Base-by-base conservation (phyloP, 2,797 vertebrate genomes). In the Anguilla megastoma region DNA sequence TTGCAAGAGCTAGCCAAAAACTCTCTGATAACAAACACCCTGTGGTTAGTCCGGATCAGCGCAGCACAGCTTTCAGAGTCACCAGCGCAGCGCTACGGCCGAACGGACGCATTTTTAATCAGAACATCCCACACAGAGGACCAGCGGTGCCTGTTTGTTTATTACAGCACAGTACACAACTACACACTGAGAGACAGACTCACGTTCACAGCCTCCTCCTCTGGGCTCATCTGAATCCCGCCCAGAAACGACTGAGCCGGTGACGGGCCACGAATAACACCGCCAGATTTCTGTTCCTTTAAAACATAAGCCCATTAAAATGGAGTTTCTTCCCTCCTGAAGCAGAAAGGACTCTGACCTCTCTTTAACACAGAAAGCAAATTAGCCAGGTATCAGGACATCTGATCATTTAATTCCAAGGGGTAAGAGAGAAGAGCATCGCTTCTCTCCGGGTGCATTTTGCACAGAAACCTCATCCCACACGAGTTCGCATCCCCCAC, bases 101-200 rank as follows among this genome's bases (percentile, higher is more conserved):
- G 7, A 82, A 82, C 24, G 45, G 79, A 24, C 0, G 3, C 18
- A 50, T 48, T 50, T 9, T 50, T 8, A 48, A 82, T 82, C 24
- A 8, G 45, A 82, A 82, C 10, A n/a, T 12, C 45, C 41, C 41
- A 50, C 41, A 82, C 41, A 48, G 6, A 82, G 18, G 21, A 6
- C 79, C 79, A 82, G 79, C 45, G n/a, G 45, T 3, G 33, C 33
- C 79, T 50, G 41, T 12, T n/a, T 50, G 45, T n/a, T 82, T 82
- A 82, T 82, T n/a, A 82, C 36, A 48, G 79, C 8, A 50, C 79
- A 48, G 79, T 24, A 50, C 79, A 82, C 41, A n/a, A 82, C 9
- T 48, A 82, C 41, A 82, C 74, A 41, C 14, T 9, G 33, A 76
- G 74, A 76, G 36, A 76, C 21, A 82, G 18, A 50, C 33, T 16